phyloP scores from a whole-genome alignment of 2,888 invertebrate genomes.

The Tridacna gigas region DNA sequence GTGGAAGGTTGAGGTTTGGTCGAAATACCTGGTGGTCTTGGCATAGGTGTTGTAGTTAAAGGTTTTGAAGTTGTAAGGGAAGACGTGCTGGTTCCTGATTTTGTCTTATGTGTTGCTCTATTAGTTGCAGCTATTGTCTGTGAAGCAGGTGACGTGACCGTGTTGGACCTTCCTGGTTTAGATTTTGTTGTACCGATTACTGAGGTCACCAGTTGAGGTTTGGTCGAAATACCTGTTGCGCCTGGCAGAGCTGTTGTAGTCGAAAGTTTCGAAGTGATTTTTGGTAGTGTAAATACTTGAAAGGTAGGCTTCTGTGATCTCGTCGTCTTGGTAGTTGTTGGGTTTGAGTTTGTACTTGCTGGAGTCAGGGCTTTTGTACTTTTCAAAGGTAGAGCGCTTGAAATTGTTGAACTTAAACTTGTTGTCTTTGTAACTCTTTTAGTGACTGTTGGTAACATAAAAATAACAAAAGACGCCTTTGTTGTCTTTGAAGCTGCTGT shows the following conservation, averaged over 20 bases:
- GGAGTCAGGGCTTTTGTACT: neutral
- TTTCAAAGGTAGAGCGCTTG: neutral
- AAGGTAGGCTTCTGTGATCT: neutral
- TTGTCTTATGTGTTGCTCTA: neutral
- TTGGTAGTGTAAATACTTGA: too few relatives aligned
- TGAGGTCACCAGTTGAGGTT: too few relatives aligned
- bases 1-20: neutral
- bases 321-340: constrained; percentile 1
- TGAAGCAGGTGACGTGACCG: neutral
- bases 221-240: too few relatives aligned
- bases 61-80: neutral
- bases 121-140: too few relatives aligned
- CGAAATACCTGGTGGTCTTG: neutral
- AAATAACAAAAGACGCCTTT: neutral
- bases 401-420: neutral
- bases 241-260: too few relatives aligned
- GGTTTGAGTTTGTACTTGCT: neutral
- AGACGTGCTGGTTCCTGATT: neutral
- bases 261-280: too few relatives aligned
- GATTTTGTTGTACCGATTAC: neutral
- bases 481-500: constrained; percentile 1
- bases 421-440: neutral
- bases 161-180: neutral
- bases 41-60: neutral
- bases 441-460: neutral